These are phyloP conservation scores for Delia radicum DNA, from an alignment of 1,140 invertebrate species.

Conservation along the genomic window DNA sequence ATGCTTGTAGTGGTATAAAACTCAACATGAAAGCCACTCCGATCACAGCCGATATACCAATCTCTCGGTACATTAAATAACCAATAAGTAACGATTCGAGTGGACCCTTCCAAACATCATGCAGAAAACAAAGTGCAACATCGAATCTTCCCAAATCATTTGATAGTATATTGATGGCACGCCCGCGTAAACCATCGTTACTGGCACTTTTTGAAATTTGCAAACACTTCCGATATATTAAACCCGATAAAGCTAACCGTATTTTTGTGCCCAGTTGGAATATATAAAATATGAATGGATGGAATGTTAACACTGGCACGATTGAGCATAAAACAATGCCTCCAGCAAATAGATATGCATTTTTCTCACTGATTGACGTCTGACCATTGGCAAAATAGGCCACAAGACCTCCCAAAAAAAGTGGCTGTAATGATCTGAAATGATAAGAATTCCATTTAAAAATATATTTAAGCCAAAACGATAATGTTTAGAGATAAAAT, in stretches of 20 bases:
- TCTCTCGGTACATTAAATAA: slow-evolving; percentile 73
- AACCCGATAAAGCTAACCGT: slow-evolving; percentile 73
- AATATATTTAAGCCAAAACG: background rate
- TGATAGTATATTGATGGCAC: slow-evolving; percentile 85
- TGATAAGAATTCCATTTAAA: background rate
- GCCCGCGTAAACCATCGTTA: slow-evolving; percentile 75
- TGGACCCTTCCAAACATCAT: slow-evolving; percentile 73
- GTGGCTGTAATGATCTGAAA: slow-evolving; percentile 69
- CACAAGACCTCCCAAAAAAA: slow-evolving; percentile 69
- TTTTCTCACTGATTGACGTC: slow-evolving; percentile 52
- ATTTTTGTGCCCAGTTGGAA: slow-evolving; percentile 73
- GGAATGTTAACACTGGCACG: slow-evolving; percentile 68
- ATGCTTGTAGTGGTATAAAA: slow-evolving; percentile 82
- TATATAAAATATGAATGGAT: slow-evolving; percentile 77
- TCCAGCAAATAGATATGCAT: slow-evolving; percentile 69
- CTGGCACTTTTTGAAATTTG: slow-evolving; percentile 67
- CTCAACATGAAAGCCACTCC: slow-evolving; percentile 77
- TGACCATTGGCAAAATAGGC: slow-evolving; percentile 65
- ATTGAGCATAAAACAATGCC: slow-evolving; percentile 69
- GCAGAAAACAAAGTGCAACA: slow-evolving; percentile 65
- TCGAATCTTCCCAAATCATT: slow-evolving; percentile 80
- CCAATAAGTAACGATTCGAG: slow-evolving; percentile 73
- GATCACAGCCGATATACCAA: slow-evolving; percentile 71
- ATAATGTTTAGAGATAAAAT: background rate
- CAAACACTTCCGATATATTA: slow-evolving; percentile 82